These are phyloP conservation scores for Carassius carassius DNA, from an alignment of 2,113 vertebrate species.

Conservation along the genomic window DNA sequence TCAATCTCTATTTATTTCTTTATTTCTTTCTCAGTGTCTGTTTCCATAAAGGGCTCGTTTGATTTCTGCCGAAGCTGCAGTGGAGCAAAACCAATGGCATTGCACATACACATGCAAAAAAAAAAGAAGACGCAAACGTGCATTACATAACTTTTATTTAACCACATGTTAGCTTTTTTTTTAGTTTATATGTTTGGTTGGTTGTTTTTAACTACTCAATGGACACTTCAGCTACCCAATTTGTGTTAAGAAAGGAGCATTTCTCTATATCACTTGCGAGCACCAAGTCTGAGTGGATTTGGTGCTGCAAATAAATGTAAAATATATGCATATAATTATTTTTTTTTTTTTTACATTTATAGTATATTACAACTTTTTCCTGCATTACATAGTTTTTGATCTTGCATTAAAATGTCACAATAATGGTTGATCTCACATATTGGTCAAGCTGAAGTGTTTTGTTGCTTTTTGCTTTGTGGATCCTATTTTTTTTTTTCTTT, in stretches of 20 bases:
- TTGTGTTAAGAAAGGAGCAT: background rate
- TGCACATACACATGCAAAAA: slow-evolving; percentile 14
- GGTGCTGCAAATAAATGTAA: too few relatives aligned
- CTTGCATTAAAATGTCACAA: background rate
- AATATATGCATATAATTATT: background rate
- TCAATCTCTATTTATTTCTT: slow-evolving; percentile 23
- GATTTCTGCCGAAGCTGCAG: slow-evolving; percentile 24
- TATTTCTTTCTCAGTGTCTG: background rate
- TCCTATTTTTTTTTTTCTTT: background rate
- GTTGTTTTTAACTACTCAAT: slow-evolving; percentile 6
- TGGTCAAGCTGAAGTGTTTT: background rate
- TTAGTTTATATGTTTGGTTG: slow-evolving; percentile 9
- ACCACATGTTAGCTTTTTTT: slow-evolving; percentile 14
- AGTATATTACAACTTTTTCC: too few relatives aligned
- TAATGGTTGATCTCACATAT: background rate
- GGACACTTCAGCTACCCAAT: background rate
- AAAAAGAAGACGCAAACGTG: slow-evolving; percentile 1
- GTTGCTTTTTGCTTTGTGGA: slow-evolving; percentile 18
- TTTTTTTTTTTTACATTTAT: background rate
- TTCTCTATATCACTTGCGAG: background rate
- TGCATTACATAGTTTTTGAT: background rate
- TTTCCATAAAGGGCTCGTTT: slow-evolving; percentile 56
- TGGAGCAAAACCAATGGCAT: slow-evolving; percentile 34
- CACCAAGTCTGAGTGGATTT: background rate
- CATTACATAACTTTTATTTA: slow-evolving; percentile 14